A percentile compares a stretch with the other conserved stretches of the same genome.
Evolutionary conservation across 1,140 invertebrate species (phyloP).

Genomic region (Batillaria attramentaria): DNA sequence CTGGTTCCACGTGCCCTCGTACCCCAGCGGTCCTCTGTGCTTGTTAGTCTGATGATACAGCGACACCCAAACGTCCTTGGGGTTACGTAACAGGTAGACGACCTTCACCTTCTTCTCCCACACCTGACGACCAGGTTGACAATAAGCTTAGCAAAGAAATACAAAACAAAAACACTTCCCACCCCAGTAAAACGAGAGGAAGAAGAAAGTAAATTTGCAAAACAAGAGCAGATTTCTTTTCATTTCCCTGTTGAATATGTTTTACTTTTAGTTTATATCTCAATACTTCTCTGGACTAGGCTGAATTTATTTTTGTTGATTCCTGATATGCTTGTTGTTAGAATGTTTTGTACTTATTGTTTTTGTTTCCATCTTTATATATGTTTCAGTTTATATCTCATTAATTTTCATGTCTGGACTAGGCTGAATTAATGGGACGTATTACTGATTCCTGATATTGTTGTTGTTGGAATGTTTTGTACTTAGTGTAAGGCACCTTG

Average conservation of each 20-base stretch:
- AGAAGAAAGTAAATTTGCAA: no score
- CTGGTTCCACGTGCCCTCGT: slow-evolving; percentile 31
- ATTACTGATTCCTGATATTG: no score
- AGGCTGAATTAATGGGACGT: no score
- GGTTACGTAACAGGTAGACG: slow-evolving; percentile 1
- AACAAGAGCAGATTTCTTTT: background rate
- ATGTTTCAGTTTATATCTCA: no score
- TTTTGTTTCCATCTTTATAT: no score
- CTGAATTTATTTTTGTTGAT: background rate
- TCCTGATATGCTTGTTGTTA: no score
- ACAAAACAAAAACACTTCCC: no score
- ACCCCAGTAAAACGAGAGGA: no score
- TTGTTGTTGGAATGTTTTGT: no score
- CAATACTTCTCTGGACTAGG: background rate
- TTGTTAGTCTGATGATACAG: slow-evolving; percentile 27
- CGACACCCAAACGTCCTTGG: slow-evolving; percentile 22
- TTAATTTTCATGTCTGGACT: no score
- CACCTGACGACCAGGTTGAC: background rate
- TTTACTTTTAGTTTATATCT: background rate
- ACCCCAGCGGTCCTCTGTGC: background rate
- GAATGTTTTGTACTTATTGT: no score
- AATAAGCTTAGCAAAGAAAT: background rate
- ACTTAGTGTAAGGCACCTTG: no score
- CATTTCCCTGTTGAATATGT: background rate
- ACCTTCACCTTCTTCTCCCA: slow-evolving; percentile 24